Evolutionary conservation across 2,113 vertebrate genomes (phyloP).

Genomic region (Ginglymostoma cirratum): DNA sequence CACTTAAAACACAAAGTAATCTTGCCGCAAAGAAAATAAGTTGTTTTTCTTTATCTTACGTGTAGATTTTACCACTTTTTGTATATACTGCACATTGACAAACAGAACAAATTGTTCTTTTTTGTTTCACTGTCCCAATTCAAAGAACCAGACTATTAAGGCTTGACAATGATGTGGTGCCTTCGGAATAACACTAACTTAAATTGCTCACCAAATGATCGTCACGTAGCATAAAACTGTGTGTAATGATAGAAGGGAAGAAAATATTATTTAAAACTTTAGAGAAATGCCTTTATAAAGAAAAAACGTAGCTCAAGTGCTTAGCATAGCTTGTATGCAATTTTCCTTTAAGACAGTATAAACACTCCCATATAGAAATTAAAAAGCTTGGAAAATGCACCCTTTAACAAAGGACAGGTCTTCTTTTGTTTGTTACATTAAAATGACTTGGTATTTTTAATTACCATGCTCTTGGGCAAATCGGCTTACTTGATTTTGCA

Average conservation of each 20-base stretch:
- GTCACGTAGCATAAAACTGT: conserved; percentile 3
- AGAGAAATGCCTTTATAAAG: conserved; percentile 14
- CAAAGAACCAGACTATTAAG: not conserved
- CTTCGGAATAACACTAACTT: not conserved
- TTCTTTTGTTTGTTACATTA: not conserved
- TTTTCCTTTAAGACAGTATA: not conserved
- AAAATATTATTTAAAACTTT: conserved; percentile 19
- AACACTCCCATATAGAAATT: not conserved
- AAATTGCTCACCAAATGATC: conserved; percentile 14
- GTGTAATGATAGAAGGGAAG: conserved; percentile 12
- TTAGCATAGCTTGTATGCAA: not conserved
- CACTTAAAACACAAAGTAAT: not conserved
- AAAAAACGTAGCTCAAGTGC: not conserved
- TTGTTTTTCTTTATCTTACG: not conserved
- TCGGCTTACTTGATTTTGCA: not conserved
- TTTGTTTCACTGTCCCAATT: not conserved
- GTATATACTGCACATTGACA: not conserved
- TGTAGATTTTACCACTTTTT: not conserved
- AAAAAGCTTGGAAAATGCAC: not conserved
- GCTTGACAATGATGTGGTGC: not conserved
- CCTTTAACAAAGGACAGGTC: not conserved
- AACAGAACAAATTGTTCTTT: not conserved
- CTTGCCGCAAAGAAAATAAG: not conserved
- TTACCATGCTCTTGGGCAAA: not conserved
- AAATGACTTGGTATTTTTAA: not conserved